Evolutionary conservation across 2,888 invertebrate genomes (phyloP).

Genomic region (Heliothis peltigera): DNA sequence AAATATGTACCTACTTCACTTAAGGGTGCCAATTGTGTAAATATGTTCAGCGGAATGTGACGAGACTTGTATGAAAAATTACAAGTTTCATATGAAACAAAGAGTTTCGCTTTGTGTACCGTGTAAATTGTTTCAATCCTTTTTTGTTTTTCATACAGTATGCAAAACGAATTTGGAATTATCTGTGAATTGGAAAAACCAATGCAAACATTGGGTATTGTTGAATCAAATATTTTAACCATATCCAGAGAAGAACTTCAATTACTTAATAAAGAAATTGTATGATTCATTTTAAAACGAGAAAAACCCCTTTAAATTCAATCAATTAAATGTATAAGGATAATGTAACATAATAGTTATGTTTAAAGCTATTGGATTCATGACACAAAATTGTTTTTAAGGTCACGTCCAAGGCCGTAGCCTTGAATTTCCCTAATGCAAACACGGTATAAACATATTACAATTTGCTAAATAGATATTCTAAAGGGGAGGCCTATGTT

Average conservation of each 20-base stretch:
- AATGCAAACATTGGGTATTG: neutral
- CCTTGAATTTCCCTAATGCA: conserved; percentile 46
- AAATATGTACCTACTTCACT: conserved; percentile 61
- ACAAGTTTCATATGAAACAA: conserved; percentile 33
- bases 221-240: conserved; percentile 9
- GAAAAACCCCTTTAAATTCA: conserved; percentile 20
- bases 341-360: conserved; percentile 41
- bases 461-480: conserved; percentile 47
- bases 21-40: conserved; percentile 76
- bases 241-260: neutral
- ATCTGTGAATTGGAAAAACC: conserved; percentile 30
- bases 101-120: conserved; percentile 21
- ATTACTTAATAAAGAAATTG: neutral
- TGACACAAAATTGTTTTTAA: conserved; percentile 46
- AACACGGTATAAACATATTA: conserved; percentile 28
- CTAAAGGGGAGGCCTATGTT: no score
- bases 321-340: conserved; percentile 24
- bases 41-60: conserved; percentile 60
- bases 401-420: conserved; percentile 56
- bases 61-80: conserved; percentile 27
- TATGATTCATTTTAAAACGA: neutral
- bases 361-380: conserved; percentile 16
- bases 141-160: conserved; percentile 17
- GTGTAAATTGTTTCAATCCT: conserved; percentile 18
- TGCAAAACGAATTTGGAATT: conserved; percentile 20